A percentile compares a stretch with the other conserved stretches of the same genome.
These are phyloP conservation scores for Balanococcus diminutus DNA, from an alignment of 2,888 invertebrate species.

Conservation along the genomic window DNA sequence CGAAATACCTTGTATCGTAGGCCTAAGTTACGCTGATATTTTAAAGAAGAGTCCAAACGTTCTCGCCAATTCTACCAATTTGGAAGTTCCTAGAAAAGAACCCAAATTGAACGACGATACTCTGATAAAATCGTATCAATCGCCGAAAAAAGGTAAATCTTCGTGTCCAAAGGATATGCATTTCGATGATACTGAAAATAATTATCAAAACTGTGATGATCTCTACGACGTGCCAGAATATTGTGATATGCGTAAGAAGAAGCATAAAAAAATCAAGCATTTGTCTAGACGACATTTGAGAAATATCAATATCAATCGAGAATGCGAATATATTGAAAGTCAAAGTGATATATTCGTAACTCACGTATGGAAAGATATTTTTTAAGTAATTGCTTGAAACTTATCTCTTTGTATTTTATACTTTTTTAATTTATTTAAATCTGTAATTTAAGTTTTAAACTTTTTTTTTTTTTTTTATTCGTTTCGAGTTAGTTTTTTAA, in stretches of 20 bases:
- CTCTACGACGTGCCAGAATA: background rate
- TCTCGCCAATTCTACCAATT: background rate
- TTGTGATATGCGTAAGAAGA: background rate
- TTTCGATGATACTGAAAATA: background rate
- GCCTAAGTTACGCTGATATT: background rate
- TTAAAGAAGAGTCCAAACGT: background rate
- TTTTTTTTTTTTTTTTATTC: too few species aligned
- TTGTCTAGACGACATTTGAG: background rate
- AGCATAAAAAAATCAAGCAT: background rate
- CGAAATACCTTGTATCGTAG: background rate
- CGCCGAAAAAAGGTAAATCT: background rate
- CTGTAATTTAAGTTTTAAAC: constrained; percentile 1
- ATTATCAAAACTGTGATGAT: background rate
- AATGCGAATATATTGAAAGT: background rate
- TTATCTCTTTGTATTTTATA: background rate
- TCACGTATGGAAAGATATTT: constrained; percentile 8
- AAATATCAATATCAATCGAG: background rate
- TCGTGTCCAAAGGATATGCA: background rate
- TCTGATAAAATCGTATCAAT: background rate
- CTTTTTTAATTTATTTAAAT: background rate
- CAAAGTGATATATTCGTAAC: background rate
- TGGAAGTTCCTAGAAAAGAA: background rate
- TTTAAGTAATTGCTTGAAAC: background rate
- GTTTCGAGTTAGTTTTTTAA: too few species aligned
- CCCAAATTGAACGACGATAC: background rate